Base-by-base conservation (phyloP, 2,113 vertebrate genomes). In the Fulica atra region DNA sequence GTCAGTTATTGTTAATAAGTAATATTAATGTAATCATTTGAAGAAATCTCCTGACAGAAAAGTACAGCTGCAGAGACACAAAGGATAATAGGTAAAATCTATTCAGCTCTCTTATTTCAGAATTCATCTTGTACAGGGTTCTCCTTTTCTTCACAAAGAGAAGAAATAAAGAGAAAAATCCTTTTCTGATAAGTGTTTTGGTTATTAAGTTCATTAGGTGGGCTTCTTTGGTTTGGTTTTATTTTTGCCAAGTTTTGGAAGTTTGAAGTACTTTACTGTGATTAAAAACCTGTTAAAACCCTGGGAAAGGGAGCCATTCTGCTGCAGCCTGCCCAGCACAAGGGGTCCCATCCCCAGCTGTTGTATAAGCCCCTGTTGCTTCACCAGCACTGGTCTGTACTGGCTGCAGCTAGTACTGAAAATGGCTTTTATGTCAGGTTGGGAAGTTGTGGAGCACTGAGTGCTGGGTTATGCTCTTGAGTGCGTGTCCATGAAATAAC, bases 401-500 rank as follows among this genome's bases (percentile, higher is more conserved):
- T 9, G 46, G 24, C n/a, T 48, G 50, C 36, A 36, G 51, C 36
- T 17, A 0, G 35, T 9, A 1, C 33, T 44, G 78, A 14, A 13
- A 17, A 20, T 16, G 68, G 53, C 20, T 57, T 46, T 51, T 42
- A 2, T 7, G 7, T 15, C 46, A 14, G 44, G 10, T 13, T 7
- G 35, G 82, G n/a, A 7, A 8, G 19, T 7, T 40, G 24, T 56
- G 54, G 68, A 40, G 71, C 74, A 6, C 57, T 4, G 24, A 33
- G 14, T 14, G 24, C 66, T 48, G 66, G 11, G 4, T 64, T 66
- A 3, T 1, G 33, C 46, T 70, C 17, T 7, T 40, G 42, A 50
- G 4, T 35, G 42, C 0, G 0, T 12, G 23, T 23, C 61, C 21
- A 0, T 64, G 54, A 38, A 36, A 66, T 25, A 71, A 20, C 51